Evolutionary conservation across 2,113 vertebrate species (phyloP), one percentile per base, ranked within the genome.

Genomic region (Bos javanicus): DNA sequence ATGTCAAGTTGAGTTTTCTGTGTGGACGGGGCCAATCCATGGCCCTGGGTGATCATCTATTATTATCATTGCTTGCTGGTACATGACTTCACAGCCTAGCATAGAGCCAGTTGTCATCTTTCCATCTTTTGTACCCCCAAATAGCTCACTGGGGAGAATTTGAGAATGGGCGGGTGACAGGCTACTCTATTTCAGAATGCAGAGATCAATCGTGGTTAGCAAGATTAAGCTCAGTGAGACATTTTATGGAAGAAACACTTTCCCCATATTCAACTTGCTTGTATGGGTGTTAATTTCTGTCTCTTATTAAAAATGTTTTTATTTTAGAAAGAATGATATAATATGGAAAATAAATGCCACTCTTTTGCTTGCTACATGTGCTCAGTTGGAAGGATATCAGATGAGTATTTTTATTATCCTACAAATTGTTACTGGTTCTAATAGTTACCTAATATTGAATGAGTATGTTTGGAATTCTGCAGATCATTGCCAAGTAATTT

Each of bases 101-200:
- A 90, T 60, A 93, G 76, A 96, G 87, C 82, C 97, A 97, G 96
- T 97, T 98, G 97, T 98, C 94, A 91, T 90, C 86, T 94, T 98
- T 96, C 93, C 83, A 82, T 95, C 94, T 78, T 98, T 90, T 93
- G 67, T 89, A 19, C 71, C 94, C 54, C 92, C 94, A 96, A 97
- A 98, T 97, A 98, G 95, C 95, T 96, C 78, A 17, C 56, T 76
- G 43, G 50, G 71, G 71, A 96, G 91, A 90, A 76, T 86, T 59
- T 91, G 84, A 48, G 48, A 62, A 81, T 48, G 95, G 97, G 92
- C 0, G 46, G 84, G 59, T 90, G 43, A 50, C 5, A 6, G 43
- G 90, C 64, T 33, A 10, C 54, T 43, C 59, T 48, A 46, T 52
- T n/a, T 57, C 25, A 89, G 88, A 92, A 92, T 89, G 82, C 62